Evolutionary conservation across 2,113 vertebrate genomes (phyloP).

Genomic region (Microtus richardsoni): DNA sequence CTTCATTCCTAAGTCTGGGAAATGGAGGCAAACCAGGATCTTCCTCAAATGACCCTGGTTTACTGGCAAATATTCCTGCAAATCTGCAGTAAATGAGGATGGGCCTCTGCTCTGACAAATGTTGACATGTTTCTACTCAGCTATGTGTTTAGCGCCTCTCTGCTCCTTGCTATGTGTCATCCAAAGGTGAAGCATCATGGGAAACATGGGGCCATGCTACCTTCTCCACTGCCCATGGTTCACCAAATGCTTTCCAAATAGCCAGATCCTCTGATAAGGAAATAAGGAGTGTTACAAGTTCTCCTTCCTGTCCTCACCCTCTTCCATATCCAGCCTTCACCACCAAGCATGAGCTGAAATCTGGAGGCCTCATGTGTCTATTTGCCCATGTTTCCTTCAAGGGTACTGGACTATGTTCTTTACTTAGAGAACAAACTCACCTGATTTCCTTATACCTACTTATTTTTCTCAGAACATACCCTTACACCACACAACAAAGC

Average conservation of each 20-base stretch:
- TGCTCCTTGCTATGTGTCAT: not conserved
- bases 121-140: not conserved
- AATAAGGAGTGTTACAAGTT: not conserved
- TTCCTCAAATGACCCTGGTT: no score
- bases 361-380: not conserved
- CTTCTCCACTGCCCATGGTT: fast-evolving
- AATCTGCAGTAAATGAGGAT: not conserved
- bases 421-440: not conserved
- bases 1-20: not conserved
- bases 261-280: not conserved
- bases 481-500: not conserved
- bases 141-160: not conserved
- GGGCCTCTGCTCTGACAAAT: not conserved
- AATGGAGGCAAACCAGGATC: not conserved
- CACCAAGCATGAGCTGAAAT: fast-evolving
- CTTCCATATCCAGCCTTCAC: not conserved
- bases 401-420: fast-evolving
- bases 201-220: not conserved
- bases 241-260: not conserved
- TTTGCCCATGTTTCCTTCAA: not conserved
- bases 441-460: not conserved
- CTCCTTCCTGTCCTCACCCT: not conserved
- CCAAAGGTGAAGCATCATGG: not conserved
- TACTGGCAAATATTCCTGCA: not conserved
- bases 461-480: not conserved